Conservation (phyloP, 2,888 invertebrate genomes). For the Bombylius discolor region DNA sequence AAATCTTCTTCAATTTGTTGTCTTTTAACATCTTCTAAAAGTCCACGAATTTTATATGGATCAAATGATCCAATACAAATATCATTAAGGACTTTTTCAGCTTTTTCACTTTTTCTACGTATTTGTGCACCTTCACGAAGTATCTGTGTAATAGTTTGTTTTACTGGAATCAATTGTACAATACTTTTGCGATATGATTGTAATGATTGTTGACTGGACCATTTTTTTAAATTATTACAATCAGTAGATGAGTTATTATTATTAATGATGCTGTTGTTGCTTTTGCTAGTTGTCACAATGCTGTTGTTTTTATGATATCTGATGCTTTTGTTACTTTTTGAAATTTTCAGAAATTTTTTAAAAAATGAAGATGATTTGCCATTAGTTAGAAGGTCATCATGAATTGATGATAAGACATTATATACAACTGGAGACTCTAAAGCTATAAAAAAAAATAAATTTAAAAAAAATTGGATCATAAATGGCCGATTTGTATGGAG, state of each 20-base stretch:
- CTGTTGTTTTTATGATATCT: too few relatives aligned
- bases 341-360: background rate
- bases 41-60: constrained; percentile 33
- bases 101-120: constrained; percentile 37
- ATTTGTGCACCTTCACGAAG: constrained; percentile 42
- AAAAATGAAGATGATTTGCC: background rate
- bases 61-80: constrained; percentile 39
- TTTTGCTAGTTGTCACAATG: too few relatives aligned
- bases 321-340: background rate
- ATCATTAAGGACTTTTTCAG: constrained; percentile 41
- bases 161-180: background rate
- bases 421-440: background rate
- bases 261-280: too few relatives aligned
- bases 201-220: background rate
- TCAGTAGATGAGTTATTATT: background rate
- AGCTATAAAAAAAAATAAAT: too few relatives aligned
- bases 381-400: background rate
- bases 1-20: constrained; percentile 39
- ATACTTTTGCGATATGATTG: background rate
- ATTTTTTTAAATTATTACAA: too few relatives aligned
- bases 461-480: too few relatives aligned
- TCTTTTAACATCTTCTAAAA: constrained; percentile 38
- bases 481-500: too few relatives aligned
- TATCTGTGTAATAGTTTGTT: constrained; percentile 39
- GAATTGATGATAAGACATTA: background rate